These are phyloP conservation scores for Helicoverpa zea DNA, from an alignment of 1,140 invertebrate species.

Conservation along the genomic window DNA sequence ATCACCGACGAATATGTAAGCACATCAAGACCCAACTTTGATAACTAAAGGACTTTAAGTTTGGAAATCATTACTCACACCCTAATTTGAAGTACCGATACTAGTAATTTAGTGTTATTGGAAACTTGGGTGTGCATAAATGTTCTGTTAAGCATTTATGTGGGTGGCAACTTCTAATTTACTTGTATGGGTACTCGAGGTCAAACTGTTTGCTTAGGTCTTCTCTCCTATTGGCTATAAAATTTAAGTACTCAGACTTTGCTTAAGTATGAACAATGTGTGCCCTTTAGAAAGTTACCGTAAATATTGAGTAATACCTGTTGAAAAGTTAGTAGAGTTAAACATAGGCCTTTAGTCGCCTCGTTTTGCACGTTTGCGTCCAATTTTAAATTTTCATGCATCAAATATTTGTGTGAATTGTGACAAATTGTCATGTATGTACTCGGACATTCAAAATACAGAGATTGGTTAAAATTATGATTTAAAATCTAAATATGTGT, in stretches of 20 bases:
- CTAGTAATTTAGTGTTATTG: constrained; percentile 32
- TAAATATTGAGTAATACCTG: neutral
- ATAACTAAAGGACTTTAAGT: constrained; percentile 33
- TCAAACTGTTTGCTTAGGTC: constrained; percentile 35
- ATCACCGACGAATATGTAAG: constrained; percentile 25
- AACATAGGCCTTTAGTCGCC: neutral
- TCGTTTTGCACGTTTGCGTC: constrained; percentile 3
- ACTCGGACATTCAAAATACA: constrained; percentile 6
- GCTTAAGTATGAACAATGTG: constrained; percentile 8
- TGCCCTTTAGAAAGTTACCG: neutral
- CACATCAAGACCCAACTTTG: constrained; percentile 32
- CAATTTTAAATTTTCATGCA: constrained; percentile 30
- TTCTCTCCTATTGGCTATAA: constrained; percentile 1
- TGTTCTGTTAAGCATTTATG: constrained; percentile 28
- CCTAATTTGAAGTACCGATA: constrained; percentile 40
- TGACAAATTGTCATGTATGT: neutral
- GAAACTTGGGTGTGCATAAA: constrained; percentile 21
- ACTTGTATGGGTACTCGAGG: constrained; percentile 22
- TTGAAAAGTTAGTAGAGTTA: neutral
- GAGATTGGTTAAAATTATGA: neutral
- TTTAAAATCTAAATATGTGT: neutral
- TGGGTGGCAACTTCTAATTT: constrained; percentile 26
- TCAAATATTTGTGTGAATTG: constrained; percentile 26
- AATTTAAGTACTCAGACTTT: constrained; percentile 27
- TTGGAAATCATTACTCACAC: constrained; percentile 35